Evolutionary conservation across 2,113 vertebrate species (phyloP), one percentile per base, ranked within the genome.

Genomic region (Cavia aperea): DNA sequence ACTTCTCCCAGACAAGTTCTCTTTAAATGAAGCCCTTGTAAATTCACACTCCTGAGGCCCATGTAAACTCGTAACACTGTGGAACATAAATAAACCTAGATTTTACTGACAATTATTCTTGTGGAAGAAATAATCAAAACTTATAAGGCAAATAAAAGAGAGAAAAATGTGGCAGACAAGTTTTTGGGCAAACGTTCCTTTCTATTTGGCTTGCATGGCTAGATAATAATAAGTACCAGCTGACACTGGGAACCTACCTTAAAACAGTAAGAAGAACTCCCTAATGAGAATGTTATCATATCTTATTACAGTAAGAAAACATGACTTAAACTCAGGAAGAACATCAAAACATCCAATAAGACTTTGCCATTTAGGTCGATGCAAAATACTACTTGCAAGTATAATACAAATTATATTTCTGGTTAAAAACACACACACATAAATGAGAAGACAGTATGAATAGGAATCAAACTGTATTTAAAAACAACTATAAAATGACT

Each of bases 381-480:
- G 46, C 1, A 15, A 54, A 89, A 46, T 63, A 72, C 33, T 89
- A 78, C 75, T 77, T 77, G 65, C 65, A 91, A 91, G 58, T 72
- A 92, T 46, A 85, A 93, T 91, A 93, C 26, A 94, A 95, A 85
- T 39, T 73, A 14, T 49, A 58, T 88, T 93, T 95, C 62, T 90
- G 58, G 63, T 63, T 9, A 92, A 95, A 94, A 93, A 82, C 56
- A 43, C 49, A 95, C 90, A 81, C 63, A 87, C 79, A 95, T 63
- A 78, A 46, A 79, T 72, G 6, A 86, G 13, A 90, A 94, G 5
- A 23, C 4, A 94, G 31, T 19, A 94, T 24, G 4, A 77, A 56
- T 0, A 95, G n/a, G 94, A 90, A 94, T 78, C n/a, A 95, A 95
- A 82, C 70, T 86, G 63, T 24, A 62, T 86, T 86, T 86, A 92